Evolutionary conservation across 2,888 invertebrate species (phyloP), one percentile per base, ranked within the genome.

Genomic region (Petrolisthes manimaculis): DNA sequence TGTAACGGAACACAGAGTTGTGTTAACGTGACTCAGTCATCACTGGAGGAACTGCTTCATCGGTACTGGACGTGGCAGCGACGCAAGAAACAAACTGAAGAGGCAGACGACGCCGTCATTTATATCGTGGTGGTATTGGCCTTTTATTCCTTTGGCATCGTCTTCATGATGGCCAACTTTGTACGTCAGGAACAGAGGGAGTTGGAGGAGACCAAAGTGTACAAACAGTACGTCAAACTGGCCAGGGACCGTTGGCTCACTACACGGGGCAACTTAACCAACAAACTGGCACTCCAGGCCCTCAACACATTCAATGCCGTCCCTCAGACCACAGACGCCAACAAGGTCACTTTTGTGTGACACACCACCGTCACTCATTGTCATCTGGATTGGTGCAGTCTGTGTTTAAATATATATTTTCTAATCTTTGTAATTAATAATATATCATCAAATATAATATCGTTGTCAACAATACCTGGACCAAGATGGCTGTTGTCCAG

Each of bases 181-280:
- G 92, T 92, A 91, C 81, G 91, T 54, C 90, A 91, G 84, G 92
- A 92, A 81, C 91, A 91, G 54, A 89, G 91, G 79, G 92, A 93
- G 83, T 92, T 92, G 85, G 92, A 92, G 87, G 93, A 93, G 89
- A 92, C 92, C 83, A 92, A 92, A 91, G 90, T 92, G 83, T 93
- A 92, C 89, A 92, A 92, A 79, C 92, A 92, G 84, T 93, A 92
- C 91, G 91, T 93, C 61, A 92, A 91, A 80, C 90, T 91, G 53
- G 91, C 92, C 4, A 89, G 91, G 5, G 91, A 92, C 21, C 91
- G 91, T 14, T 75, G 78, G 81, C 83, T 85, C 8, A 91, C 85
- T 78, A 78, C 84, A 4, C 67, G 91, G 24, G 91, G 91, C 21
- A 89, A 90, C 37, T 85, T 91, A 54, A 91, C 92, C 55, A 92